Conservation (phyloP, 2,113 vertebrate genomes). For the Ammodytes marinus region DNA sequence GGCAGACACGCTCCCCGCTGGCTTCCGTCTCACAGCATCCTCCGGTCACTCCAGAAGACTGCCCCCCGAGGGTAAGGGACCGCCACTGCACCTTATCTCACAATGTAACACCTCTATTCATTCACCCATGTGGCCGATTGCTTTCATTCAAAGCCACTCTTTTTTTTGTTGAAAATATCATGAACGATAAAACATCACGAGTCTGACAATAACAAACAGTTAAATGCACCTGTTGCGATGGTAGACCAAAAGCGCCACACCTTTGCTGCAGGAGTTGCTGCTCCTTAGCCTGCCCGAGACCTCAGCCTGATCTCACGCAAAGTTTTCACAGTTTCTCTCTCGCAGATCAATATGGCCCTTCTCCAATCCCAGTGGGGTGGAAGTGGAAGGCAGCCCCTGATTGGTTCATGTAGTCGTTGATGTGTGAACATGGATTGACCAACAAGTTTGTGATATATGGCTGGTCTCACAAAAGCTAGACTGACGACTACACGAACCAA, state of each 20-base stretch:
- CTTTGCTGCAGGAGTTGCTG: slow-evolving; percentile 23
- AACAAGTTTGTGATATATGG: too few species aligned
- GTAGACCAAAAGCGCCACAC: slow-evolving; percentile 6
- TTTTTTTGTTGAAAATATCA: too few species aligned
- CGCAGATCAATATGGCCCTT: too few species aligned
- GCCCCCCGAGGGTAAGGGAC: slow-evolving; percentile 89
- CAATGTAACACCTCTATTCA: background rate
- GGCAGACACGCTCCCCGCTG: slow-evolving; percentile 96
- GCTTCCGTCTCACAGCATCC: slow-evolving; percentile 95
- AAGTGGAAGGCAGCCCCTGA: too few species aligned
- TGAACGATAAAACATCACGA: too few species aligned
- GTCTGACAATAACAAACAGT: slow-evolving; percentile 13
- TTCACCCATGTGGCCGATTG: background rate
- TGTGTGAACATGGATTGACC: too few species aligned
- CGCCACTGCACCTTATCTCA: background rate
- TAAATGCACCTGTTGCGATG: slow-evolving; percentile 18
- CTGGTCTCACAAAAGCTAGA: too few species aligned
- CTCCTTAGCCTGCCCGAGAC: background rate
- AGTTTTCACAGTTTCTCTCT: too few species aligned
- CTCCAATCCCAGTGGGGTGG: too few species aligned
- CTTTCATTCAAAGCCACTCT: background rate
- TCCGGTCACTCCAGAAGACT: slow-evolving; percentile 94
- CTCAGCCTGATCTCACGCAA: too few species aligned
- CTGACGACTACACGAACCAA: too few species aligned
- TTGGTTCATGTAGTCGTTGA: too few species aligned